These are phyloP conservation scores for Colletes collaris DNA, from an alignment of 2,888 invertebrate genomes.

Conservation along the genomic window DNA sequence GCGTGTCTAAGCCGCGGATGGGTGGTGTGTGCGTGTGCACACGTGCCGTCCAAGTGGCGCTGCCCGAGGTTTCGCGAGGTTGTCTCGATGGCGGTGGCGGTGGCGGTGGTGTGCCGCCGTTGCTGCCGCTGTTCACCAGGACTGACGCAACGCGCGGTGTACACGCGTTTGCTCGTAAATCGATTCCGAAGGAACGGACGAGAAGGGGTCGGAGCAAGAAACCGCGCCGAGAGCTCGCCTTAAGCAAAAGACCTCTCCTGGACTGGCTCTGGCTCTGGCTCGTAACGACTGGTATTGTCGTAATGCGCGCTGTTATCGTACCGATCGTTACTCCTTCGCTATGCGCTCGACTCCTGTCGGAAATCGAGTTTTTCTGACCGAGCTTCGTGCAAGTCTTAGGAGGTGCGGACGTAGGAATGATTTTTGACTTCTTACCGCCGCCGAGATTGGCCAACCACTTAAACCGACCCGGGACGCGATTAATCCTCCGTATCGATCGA, in stretches of 20 bases:
- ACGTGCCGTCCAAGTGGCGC: conserved; percentile 51
- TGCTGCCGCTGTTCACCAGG: conserved; percentile 30
- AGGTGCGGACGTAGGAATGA: background rate
- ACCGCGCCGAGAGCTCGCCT: conserved; percentile 59
- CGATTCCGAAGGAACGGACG: conserved; percentile 68
- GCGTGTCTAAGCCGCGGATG: conserved; percentile 47
- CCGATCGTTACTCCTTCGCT: conserved; percentile 59
- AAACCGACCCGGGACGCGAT: conserved; percentile 1
- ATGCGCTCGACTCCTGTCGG: conserved; percentile 24
- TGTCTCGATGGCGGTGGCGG: conserved; percentile 4
- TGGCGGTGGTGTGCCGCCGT: conserved; percentile 20
- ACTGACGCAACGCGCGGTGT: conserved; percentile 67
- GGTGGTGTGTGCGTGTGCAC: conserved; percentile 40
- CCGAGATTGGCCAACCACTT: background rate
- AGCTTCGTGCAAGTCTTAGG: conserved; percentile 2
- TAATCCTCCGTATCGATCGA: conserved; percentile 2
- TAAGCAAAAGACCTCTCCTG: conserved; percentile 64
- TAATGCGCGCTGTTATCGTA: conserved; percentile 66
- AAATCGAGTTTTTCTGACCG: conserved; percentile 27
- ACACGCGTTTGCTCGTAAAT: conserved; percentile 73
- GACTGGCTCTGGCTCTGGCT: conserved; percentile 51
- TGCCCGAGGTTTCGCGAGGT: conserved; percentile 34
- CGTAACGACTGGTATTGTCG: conserved; percentile 68
- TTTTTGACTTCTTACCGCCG: conserved; percentile 7
- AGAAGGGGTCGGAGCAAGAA: conserved; percentile 60